phyloP scores from a whole-genome alignment of 2,888 invertebrate genomes.

The Hyposoter didymator region DNA sequence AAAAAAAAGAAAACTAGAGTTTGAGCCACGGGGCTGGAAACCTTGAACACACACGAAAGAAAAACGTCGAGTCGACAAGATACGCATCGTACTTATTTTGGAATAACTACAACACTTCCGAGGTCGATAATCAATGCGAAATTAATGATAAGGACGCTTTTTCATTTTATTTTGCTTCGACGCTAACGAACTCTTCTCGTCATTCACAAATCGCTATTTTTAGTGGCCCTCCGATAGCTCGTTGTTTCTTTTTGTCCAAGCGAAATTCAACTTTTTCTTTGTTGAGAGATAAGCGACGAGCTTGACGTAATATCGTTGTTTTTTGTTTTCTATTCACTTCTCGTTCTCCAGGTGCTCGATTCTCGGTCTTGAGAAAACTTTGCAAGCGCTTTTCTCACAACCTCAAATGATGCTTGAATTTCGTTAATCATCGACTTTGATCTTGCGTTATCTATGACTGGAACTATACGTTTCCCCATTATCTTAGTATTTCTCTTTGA shows the following conservation, averaged over 20 bases:
- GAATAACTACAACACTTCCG: conserved; percentile 50
- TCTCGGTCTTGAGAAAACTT: neutral
- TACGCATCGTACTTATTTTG: conserved; percentile 64
- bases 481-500: conserved; percentile 3
- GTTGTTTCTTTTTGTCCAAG: neutral
- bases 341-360: conserved; percentile 11
- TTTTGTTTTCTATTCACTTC: neutral
- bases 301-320: neutral
- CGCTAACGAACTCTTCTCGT: neutral
- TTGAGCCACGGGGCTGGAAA: neutral
- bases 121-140: conserved; percentile 29
- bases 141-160: neutral
- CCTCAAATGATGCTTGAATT: neutral
- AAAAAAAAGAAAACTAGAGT: neutral
- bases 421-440: neutral
- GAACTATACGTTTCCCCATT: neutral
- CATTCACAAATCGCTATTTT: neutral
- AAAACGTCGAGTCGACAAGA: conserved; percentile 11
- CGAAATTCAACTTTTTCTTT: conserved; percentile 7
- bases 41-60: neutral
- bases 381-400: neutral
- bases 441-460: neutral
- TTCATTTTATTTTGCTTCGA: neutral
- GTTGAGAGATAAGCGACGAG: neutral
- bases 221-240: neutral